Conservation (phyloP, 2,113 vertebrate genomes). For the Ammodytes marinus region DNA sequence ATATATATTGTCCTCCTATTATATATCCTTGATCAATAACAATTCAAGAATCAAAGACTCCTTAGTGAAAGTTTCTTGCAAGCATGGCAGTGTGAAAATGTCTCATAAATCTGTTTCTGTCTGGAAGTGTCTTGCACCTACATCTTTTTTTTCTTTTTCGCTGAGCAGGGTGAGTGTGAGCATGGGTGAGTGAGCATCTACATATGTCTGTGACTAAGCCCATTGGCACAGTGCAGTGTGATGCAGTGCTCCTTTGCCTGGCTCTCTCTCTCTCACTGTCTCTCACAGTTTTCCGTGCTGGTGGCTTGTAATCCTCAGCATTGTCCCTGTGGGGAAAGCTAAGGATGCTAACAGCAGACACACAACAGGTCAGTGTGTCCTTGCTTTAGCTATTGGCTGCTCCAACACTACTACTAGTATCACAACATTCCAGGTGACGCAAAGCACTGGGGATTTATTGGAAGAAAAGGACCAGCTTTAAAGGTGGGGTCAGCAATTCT, state of each 20-base stretch:
- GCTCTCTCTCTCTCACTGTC: neutral
- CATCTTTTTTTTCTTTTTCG: slow-evolving; percentile 33
- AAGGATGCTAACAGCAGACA: slow-evolving; percentile 53
- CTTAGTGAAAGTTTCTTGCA: neutral
- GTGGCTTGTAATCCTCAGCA: slow-evolving; percentile 53
- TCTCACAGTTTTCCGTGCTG: slow-evolving; percentile 33
- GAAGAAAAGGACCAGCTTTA: neutral
- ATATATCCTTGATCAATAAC: neutral
- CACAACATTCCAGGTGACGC: neutral
- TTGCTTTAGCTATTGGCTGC: slow-evolving; percentile 20
- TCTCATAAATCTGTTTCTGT: neutral
- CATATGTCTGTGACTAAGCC: slow-evolving; percentile 53
- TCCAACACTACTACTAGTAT: neutral
- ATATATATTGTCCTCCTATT: too few species aligned
- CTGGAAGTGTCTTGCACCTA: neutral
- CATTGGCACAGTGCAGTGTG: slow-evolving; percentile 45
- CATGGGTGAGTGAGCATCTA: slow-evolving; percentile 32
- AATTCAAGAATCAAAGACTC: neutral
- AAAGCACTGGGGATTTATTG: slow-evolving; percentile 3
- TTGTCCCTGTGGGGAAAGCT: slow-evolving; percentile 25
- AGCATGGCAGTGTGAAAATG: neutral
- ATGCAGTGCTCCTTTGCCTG: slow-evolving; percentile 29
- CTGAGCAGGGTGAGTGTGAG: slow-evolving; percentile 20
- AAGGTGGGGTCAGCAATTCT: too few species aligned
- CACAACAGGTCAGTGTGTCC: slow-evolving; percentile 56